These are phyloP conservation scores for Propsilocerus akamusi DNA, from an alignment of 1,140 invertebrate genomes.

Conservation along the genomic window DNA sequence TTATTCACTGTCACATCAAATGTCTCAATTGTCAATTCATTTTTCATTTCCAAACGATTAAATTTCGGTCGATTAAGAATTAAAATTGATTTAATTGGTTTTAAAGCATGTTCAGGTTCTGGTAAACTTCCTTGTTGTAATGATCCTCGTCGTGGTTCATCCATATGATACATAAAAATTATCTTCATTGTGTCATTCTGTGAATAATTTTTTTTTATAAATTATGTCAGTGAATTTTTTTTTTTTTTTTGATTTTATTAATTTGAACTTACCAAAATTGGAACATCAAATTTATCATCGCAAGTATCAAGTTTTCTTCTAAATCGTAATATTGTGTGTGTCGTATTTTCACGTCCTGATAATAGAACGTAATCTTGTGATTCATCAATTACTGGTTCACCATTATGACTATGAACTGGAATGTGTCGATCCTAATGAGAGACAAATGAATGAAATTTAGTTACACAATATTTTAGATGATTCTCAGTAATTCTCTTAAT, in stretches of 20 bases:
- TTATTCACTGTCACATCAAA: too few relatives aligned
- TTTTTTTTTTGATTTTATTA: too few relatives aligned
- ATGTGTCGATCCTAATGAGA: slow-evolving; percentile 53
- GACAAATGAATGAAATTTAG: neutral
- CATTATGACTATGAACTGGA: slow-evolving; percentile 33
- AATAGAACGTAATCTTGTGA: slow-evolving; percentile 50
- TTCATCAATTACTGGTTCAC: slow-evolving; percentile 39
- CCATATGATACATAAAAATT: slow-evolving; percentile 35
- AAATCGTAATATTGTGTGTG: slow-evolving; percentile 52
- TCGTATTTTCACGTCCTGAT: slow-evolving; percentile 49
- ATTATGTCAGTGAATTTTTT: too few relatives aligned
- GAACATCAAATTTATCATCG: slow-evolving; percentile 41
- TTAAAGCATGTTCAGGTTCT: slow-evolving; percentile 27
- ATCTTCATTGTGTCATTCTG: slow-evolving; percentile 41
- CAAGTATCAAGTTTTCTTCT: slow-evolving; percentile 51
- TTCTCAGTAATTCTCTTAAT: too few relatives aligned
- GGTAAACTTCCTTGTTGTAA: slow-evolving; percentile 24
- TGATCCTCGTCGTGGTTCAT: slow-evolving; percentile 30
- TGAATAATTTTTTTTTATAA: too few relatives aligned
- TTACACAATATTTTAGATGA: too few relatives aligned
- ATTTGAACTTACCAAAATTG: slow-evolving; percentile 45
- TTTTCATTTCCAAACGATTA: too few relatives aligned
- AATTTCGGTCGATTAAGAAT: too few relatives aligned
- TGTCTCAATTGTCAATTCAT: too few relatives aligned
- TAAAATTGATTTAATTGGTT: too few relatives aligned